Base-by-base conservation (phyloP, 1,140 invertebrate species). In the Belonocnema kinseyi region DNA sequence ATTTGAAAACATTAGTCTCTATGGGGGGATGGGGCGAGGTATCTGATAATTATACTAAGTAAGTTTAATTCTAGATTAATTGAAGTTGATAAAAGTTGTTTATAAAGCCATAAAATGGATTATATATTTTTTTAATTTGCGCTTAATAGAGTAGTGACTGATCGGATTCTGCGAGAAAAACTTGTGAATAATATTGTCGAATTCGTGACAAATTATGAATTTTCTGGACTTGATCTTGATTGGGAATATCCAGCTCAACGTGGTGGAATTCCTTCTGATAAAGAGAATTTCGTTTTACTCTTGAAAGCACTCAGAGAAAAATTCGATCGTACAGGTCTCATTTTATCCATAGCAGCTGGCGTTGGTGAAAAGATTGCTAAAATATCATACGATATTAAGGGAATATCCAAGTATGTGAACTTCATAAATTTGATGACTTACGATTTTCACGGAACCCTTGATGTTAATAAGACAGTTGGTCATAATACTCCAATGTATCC, bases 11-110 rank as follows among this genome's bases (percentile, higher is more conserved):
- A 0, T 80, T 96, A 66, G 81, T 96, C 8, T 95, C 95, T 11
- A 93, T 97, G 51, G 96, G 96, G 10, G 96, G 96, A 14, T 96
- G 95, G 95, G 95, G 94, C 84, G 94, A 96, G 88, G 95, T 94
- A 17, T 95, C 94, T 0, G 89, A 88, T 4, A 95, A 93, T 77
- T 96, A 94, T 87, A 95, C 95, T 0, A 79, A 88, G 40, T 46
- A 46, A 10, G 40, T 46, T 46, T 11, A 10, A 8, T 10, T 46
- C 6, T 46, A 46, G 8, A 46, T 46, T 8, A 46, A 46, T 10
- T 46, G 40, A 46, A 46, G 2, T 46, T 46, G 40, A 46, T 11
- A 46, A 10, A 46, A 46, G 4, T 46, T 46, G 10, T 46, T 1
- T 46, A 11, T 10, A 10, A 11, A 46, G 40, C 11, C 10, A 46